Percentiles rank a stretch among this genome's conserved stretches.
phyloP scores from a whole-genome alignment of 2,797 vertebrate species.

The Ispidina picta region DNA sequence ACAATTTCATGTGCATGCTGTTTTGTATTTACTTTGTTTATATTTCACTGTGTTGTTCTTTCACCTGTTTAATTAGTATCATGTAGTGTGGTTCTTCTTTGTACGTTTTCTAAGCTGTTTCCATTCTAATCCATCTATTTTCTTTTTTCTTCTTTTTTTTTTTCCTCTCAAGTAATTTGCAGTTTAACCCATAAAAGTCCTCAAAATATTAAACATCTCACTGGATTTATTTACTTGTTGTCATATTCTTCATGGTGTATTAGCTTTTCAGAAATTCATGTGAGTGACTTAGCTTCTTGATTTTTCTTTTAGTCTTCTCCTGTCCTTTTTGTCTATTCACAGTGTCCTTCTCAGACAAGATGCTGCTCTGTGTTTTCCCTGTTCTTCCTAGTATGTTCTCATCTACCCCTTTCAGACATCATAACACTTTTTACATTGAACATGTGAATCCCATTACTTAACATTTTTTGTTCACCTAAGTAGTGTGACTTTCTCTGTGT shows the following conservation, averaged over 20 bases:
- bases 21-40: not conserved
- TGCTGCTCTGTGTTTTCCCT: not conserved
- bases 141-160: too few species aligned
- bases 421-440: not conserved
- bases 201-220: not conserved
- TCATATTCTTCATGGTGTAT: not conserved
- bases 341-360: not conserved
- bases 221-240: not conserved
- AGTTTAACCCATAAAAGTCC: not conserved
- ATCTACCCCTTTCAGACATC: not conserved
- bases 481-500: not conserved
- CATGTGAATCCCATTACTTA: not conserved
- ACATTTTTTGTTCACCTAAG: not conserved
- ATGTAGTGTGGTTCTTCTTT: not conserved
- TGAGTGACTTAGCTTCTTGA: not conserved
- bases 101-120: not conserved
- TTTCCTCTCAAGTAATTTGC: not conserved
- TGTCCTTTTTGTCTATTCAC: not conserved
- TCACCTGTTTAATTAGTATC: not conserved
- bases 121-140: not conserved
- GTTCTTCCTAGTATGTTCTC: not conserved
- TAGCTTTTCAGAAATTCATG: not conserved
- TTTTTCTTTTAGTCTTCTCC: not conserved
- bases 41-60: not conserved
- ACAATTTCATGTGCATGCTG: not conserved